A percentile compares a stretch with the other conserved stretches of the same genome.
These are phyloP conservation scores for Eubasilissa regina DNA, from an alignment of 1,140 invertebrate genomes.

Conservation along the genomic window DNA sequence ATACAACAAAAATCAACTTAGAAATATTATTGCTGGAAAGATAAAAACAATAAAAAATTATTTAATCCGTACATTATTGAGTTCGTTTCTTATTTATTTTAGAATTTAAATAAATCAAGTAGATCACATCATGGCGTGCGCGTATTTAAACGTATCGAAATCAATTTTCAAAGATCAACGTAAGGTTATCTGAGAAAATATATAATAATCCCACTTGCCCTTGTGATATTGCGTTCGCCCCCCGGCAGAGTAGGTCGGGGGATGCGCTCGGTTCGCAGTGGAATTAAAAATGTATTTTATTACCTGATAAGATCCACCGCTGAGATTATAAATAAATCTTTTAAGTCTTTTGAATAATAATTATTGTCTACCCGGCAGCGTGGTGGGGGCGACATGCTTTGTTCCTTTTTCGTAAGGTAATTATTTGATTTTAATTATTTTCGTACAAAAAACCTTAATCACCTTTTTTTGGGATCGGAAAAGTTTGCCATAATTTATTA, in stretches of 20 bases:
- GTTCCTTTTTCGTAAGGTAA: constrained; percentile 58
- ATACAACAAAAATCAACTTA: no score
- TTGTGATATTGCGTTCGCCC: constrained; percentile 24
- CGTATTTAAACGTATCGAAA: no score
- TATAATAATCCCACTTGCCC: background rate
- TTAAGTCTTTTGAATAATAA: constrained; percentile 62
- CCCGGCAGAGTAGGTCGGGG: constrained; percentile 12
- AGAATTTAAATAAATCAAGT: no score
- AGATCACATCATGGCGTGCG: no score
- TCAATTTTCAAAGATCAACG: no score
- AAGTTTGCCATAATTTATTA: constrained; percentile 56
- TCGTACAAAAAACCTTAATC: constrained; percentile 52
- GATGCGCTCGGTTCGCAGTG: constrained; percentile 56
- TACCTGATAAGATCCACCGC: constrained; percentile 61
- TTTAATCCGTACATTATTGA: no score
- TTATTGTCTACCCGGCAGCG: constrained; percentile 52
- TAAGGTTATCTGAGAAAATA: no score
- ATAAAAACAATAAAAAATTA: no score
- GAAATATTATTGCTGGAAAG: no score
- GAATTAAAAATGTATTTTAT: constrained; percentile 62
- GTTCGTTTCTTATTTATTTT: no score
- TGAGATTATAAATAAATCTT: constrained; percentile 61
- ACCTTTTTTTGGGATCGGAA: constrained; percentile 54
- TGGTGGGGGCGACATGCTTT: constrained; percentile 43
- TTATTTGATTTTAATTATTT: constrained; percentile 61